Conservation (phyloP, 2,888 invertebrate genomes). For the Criorhina ranunculi region DNA sequence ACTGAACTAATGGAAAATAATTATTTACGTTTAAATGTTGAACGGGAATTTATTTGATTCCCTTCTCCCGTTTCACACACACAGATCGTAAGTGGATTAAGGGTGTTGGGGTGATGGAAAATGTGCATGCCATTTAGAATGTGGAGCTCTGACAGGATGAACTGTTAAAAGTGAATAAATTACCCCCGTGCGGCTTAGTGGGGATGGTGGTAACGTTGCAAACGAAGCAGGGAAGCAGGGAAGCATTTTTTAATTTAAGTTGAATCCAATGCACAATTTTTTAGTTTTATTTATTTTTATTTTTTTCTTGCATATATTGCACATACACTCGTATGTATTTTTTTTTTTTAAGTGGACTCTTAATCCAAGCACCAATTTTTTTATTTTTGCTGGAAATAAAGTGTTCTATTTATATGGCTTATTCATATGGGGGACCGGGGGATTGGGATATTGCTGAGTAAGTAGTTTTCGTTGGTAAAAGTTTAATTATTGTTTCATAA, state of each 20-base stretch:
- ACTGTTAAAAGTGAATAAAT: constrained; percentile 67
- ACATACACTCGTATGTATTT: too few species aligned
- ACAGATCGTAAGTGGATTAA: constrained; percentile 5
- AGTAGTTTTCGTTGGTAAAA: constrained; percentile 27
- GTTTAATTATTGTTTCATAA: constrained; percentile 13
- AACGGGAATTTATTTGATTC: constrained; percentile 42
- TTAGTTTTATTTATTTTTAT: constrained; percentile 43
- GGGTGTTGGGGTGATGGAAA: constrained; percentile 2
- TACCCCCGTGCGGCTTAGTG: constrained; percentile 64
- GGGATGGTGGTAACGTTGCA: constrained; percentile 18
- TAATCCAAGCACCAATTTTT: constrained; percentile 18
- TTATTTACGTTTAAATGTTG: constrained; percentile 65
- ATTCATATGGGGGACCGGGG: constrained; percentile 3
- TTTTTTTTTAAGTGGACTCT: constrained; percentile 39
- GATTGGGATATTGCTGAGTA: constrained; percentile 21
- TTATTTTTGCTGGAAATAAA: constrained; percentile 19
- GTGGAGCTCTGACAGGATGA: constrained; percentile 60
- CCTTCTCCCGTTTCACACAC: neutral
- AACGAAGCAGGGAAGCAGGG: constrained; percentile 34
- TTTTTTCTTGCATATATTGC: constrained; percentile 25
- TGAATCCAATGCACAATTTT: constrained; percentile 52
- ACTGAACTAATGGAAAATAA: constrained; percentile 68
- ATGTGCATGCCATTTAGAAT: constrained; percentile 56
- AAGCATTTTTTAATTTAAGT: constrained; percentile 39
- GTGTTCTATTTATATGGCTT: constrained; percentile 17